phyloP scores from a whole-genome alignment of 1,140 invertebrate genomes.

The Hyposmocoma kahamanoa region DNA sequence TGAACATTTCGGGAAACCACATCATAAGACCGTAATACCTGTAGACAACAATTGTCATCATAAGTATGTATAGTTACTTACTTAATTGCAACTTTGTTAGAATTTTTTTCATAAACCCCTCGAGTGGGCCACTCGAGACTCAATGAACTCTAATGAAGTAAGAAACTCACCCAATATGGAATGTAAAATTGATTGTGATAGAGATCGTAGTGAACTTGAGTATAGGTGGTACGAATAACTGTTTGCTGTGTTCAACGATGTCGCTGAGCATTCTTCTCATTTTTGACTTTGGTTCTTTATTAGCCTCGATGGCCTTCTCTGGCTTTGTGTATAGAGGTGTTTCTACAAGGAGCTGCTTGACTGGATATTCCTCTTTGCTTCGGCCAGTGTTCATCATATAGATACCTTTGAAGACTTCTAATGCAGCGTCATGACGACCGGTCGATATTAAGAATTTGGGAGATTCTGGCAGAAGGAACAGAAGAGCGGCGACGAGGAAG shows the following conservation, averaged over 20 bases:
- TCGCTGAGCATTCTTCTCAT: constrained; percentile 81
- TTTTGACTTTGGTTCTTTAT: constrained; percentile 52
- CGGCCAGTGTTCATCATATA: constrained; percentile 87
- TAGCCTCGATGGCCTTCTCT: constrained; percentile 50
- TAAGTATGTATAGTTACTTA: too few species aligned
- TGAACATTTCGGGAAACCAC: constrained; percentile 94
- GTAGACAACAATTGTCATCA: constrained; percentile 10
- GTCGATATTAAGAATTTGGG: constrained; percentile 90
- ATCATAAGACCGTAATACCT: constrained; percentile 92
- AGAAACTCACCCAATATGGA: constrained; percentile 87
- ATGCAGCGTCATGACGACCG: constrained; percentile 84
- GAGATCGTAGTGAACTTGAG: constrained; percentile 87
- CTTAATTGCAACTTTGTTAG: too few species aligned
- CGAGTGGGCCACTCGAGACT: too few species aligned
- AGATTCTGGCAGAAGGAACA: constrained; percentile 92
- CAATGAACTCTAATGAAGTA: too few species aligned
- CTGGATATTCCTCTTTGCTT: constrained; percentile 82
- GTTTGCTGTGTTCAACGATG: constrained; percentile 86
- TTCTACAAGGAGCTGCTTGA: constrained; percentile 83
- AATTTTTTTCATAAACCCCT: too few species aligned
- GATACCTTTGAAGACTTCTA: constrained; percentile 85
- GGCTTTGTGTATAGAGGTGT: constrained; percentile 74
- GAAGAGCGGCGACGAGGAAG: constrained; percentile 86
- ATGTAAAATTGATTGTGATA: constrained; percentile 90
- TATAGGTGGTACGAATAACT: constrained; percentile 85